Evolutionary conservation across 2,888 invertebrate species (phyloP).

Genomic region (Agonopterix arenella): DNA sequence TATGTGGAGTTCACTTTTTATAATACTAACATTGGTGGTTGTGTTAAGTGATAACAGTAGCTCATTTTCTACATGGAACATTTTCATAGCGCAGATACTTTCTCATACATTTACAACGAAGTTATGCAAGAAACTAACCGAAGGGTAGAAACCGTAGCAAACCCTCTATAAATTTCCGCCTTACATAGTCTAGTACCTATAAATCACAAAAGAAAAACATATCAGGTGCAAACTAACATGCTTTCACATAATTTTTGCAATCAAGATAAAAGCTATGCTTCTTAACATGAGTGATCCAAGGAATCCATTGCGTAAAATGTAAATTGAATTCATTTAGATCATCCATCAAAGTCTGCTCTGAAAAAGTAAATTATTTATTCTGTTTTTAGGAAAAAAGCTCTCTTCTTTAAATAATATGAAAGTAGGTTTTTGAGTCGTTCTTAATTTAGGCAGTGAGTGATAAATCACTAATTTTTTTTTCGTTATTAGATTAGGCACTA

Average conservation of each 20-base stretch:
- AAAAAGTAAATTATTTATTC: constrained; percentile 37
- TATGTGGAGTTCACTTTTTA: too few relatives aligned
- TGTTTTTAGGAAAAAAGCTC: constrained; percentile 24
- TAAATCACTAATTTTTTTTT: constrained; percentile 21
- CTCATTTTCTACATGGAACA: background rate
- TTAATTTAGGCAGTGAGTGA: constrained; percentile 34
- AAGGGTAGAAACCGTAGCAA: too few relatives aligned
- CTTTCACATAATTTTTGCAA: constrained; percentile 6
- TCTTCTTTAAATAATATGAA: constrained; percentile 25
- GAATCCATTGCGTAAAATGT: constrained; percentile 25
- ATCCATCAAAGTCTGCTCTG: constrained; percentile 53
- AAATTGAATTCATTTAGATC: constrained; percentile 50
- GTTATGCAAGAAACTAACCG: too few relatives aligned
- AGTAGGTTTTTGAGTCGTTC: constrained; percentile 36
- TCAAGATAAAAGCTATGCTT: constrained; percentile 23
- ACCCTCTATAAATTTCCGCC: too few relatives aligned
- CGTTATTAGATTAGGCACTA: too few relatives aligned
- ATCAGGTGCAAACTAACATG: background rate
- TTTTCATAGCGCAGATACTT: background rate
- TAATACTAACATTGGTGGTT: too few relatives aligned
- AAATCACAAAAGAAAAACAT: too few relatives aligned
- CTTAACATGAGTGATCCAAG: constrained; percentile 17
- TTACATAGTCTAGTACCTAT: too few relatives aligned
- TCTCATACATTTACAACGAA: too few relatives aligned
- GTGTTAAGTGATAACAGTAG: too few relatives aligned